These are phyloP conservation scores for Sabellastarte sp. DNA, from an alignment of 2,888 invertebrate species.

Conservation along the genomic window DNA sequence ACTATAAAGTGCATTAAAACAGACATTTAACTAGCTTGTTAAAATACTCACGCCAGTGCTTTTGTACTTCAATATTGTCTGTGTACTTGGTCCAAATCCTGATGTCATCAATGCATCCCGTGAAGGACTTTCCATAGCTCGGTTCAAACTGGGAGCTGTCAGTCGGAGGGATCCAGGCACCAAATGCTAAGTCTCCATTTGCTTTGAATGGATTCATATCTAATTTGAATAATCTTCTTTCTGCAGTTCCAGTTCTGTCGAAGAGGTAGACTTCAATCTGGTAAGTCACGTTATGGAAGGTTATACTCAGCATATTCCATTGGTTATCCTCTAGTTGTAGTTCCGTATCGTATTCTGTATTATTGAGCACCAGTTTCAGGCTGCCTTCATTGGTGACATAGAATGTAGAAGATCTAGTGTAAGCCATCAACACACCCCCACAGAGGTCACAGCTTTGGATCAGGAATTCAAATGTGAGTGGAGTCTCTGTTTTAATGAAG, in stretches of 20 bases:
- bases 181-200: conserved; percentile 1
- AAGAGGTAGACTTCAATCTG: not conserved
- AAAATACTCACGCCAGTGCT: not conserved
- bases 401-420: not conserved
- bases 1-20: too few species aligned
- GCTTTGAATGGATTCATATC: not conserved
- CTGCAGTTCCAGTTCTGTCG: not conserved
- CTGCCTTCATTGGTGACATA: not conserved
- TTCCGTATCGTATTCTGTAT: not conserved
- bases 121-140: not conserved
- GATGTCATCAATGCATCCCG: not conserved
- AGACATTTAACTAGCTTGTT: not conserved
- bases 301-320: not conserved
- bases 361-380: not conserved
- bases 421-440: not conserved
- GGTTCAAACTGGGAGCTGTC: not conserved
- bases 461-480: not conserved
- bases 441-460: not conserved
- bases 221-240: not conserved
- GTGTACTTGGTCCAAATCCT: not conserved
- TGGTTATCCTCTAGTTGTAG: not conserved
- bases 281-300: not conserved
- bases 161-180: not conserved
- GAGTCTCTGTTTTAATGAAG: too few species aligned
- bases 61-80: not conserved